Percentiles rank a stretch among this genome's conserved stretches.
Conservation (phyloP, 2,113 vertebrate species). For the Sceloporus tristichus region DNA sequence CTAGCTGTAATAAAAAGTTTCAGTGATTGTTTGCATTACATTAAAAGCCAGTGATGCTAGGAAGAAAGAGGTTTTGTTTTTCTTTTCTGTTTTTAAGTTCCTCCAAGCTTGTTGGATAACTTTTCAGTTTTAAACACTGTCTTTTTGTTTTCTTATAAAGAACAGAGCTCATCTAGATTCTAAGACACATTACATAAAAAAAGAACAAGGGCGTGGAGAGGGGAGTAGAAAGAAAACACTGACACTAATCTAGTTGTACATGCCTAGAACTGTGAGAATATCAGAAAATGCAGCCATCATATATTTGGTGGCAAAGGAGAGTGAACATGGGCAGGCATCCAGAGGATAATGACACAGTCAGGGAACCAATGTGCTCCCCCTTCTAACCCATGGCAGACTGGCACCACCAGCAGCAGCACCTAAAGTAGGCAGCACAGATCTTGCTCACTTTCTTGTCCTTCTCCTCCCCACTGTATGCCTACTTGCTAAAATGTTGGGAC, state of each 20-base stretch:
- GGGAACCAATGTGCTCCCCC: too few relatives aligned
- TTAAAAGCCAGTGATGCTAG: neutral
- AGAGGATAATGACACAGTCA: too few relatives aligned
- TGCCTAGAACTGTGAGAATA: neutral
- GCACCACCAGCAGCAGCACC: too few relatives aligned
- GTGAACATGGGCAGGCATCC: too few relatives aligned
- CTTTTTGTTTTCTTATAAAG: slow-evolving; percentile 23
- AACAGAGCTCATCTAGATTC: slow-evolving; percentile 14
- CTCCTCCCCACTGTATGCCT: too few relatives aligned
- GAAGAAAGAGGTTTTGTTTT: neutral
- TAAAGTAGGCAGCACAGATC: too few relatives aligned
- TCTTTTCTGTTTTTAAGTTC: slow-evolving; percentile 15
- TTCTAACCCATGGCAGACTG: too few relatives aligned
- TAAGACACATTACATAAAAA: neutral
- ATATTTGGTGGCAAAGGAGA: neutral
- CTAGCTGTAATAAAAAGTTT: neutral
- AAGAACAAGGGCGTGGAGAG: neutral
- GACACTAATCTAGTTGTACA: neutral
- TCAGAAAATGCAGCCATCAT: neutral
- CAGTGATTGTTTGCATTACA: slow-evolving; percentile 21
- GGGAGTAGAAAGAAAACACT: neutral
- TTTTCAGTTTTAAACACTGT: neutral
- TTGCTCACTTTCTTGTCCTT: too few relatives aligned
- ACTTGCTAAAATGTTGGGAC: too few relatives aligned
- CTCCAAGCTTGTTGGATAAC: neutral